Evolutionary conservation across 1,140 invertebrate genomes (phyloP).

Genomic region (Euglossa dilemma): DNA sequence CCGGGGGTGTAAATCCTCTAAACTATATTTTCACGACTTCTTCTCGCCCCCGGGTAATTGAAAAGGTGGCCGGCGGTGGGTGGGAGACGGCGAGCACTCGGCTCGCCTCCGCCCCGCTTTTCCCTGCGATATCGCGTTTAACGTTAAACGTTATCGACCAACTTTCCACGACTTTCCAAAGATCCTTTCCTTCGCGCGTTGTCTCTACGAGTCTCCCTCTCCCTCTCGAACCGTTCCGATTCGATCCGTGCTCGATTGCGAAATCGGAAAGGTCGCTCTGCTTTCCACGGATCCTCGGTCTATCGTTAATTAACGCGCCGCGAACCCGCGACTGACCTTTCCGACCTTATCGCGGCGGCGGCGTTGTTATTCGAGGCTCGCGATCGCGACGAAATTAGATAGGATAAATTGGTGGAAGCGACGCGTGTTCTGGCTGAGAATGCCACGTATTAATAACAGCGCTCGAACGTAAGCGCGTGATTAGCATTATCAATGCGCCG

Average conservation of each 20-base stretch:
- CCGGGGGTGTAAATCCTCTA: slow-evolving; percentile 12
- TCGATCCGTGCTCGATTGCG: neutral
- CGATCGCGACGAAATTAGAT: slow-evolving; percentile 20
- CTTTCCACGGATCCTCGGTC: neutral
- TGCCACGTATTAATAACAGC: slow-evolving; percentile 43
- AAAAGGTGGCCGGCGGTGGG: too few species aligned
- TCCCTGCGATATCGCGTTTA: neutral
- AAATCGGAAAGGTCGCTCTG: too few species aligned
- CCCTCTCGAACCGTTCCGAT: too few species aligned
- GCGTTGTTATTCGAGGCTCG: slow-evolving; percentile 19
- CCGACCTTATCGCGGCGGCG: neutral
- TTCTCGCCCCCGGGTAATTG: slow-evolving; percentile 6
- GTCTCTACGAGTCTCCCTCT: too few species aligned
- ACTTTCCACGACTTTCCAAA: neutral
- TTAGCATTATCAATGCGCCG: slow-evolving; percentile 46
- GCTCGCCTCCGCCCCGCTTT: too few species aligned
- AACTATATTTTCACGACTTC: slow-evolving; percentile 35
- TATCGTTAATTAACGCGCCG: neutral
- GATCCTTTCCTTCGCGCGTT: neutral
- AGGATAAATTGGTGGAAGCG: slow-evolving; percentile 35
- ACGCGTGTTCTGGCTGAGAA: slow-evolving; percentile 25
- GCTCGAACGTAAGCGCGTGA: slow-evolving; percentile 44
- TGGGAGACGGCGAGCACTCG: neutral
- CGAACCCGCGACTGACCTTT: neutral
- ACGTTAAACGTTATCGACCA: slow-evolving; percentile 9